phyloP scores from a whole-genome alignment of 2,888 invertebrate genomes.

The Terebella lapidaria region DNA sequence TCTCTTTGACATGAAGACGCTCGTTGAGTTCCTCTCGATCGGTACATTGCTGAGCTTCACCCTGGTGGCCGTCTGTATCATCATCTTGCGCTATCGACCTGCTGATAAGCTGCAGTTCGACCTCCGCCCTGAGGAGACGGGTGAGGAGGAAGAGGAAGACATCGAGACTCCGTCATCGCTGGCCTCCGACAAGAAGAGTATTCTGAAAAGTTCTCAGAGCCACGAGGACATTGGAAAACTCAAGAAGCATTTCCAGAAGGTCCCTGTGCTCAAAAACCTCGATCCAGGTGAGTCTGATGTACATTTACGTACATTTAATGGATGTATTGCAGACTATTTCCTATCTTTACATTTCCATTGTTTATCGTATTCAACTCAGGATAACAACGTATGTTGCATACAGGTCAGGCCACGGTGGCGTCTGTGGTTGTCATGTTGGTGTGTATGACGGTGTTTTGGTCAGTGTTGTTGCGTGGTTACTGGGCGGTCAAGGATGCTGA shows the following conservation, averaged over 20 bases:
- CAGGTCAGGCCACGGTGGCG: constrained; percentile 63
- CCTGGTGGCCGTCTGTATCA: constrained; percentile 84
- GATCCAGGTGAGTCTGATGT: constrained; percentile 3
- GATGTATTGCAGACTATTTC: too few relatives aligned
- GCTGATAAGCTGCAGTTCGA: constrained; percentile 46
- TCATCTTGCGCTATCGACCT: constrained; percentile 72
- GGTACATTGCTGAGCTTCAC: constrained; percentile 61
- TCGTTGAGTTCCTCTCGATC: constrained; percentile 93
- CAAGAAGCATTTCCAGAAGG: constrained; percentile 66
- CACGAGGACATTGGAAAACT: constrained; percentile 66
- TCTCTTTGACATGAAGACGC: constrained; percentile 78
- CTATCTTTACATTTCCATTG: too few relatives aligned
- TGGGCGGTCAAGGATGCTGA: constrained; percentile 57
- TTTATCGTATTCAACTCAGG: not conserved
- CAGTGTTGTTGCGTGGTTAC: constrained; percentile 62
- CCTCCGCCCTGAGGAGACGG: constrained; percentile 36
- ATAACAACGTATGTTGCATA: too few relatives aligned
- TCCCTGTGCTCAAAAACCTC: constrained; percentile 67
- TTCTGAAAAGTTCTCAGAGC: constrained; percentile 46
- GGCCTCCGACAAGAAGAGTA: constrained; percentile 21
- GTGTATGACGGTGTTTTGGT: constrained; percentile 51
- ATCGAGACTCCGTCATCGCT: constrained; percentile 4
- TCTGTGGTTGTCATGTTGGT: constrained; percentile 61
- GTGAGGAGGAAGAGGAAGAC: not conserved
- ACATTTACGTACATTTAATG: too few relatives aligned